Evolutionary conservation across 2,797 vertebrate genomes (phyloP).

Genomic region (Rhyacichthys aspro): DNA sequence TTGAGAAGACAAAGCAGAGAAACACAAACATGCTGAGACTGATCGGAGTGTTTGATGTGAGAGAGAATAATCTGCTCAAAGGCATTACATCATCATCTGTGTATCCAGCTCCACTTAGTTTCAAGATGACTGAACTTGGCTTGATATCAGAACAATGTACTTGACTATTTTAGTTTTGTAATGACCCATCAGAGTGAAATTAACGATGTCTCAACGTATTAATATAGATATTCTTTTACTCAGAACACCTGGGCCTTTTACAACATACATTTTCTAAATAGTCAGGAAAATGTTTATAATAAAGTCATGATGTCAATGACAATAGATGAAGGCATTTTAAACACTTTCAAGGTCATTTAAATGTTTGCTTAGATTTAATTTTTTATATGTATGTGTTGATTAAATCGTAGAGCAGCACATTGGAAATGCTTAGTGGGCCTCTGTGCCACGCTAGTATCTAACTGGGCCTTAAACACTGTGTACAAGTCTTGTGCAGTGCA

Average conservation of each 20-base stretch:
- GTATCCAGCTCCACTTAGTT: slow-evolving; percentile 18
- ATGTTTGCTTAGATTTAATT: too few relatives aligned
- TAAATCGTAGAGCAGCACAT: too few relatives aligned
- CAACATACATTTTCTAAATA: neutral
- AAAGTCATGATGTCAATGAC: too few relatives aligned
- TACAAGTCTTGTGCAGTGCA: slow-evolving; percentile 27
- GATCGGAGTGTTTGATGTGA: slow-evolving; percentile 56
- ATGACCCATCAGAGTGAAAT: slow-evolving; percentile 13
- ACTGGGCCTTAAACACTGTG: slow-evolving; percentile 15
- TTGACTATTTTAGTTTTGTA: slow-evolving; percentile 5
- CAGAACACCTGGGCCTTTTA: neutral
- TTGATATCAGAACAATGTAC: slow-evolving; percentile 17
- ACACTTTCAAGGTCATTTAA: too few relatives aligned
- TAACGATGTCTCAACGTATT: neutral
- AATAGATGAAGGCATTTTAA: too few relatives aligned
- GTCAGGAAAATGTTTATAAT: too few relatives aligned
- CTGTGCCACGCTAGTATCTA: too few relatives aligned
- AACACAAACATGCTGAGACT: slow-evolving; percentile 53
- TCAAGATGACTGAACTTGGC: slow-evolving; percentile 18
- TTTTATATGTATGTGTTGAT: too few relatives aligned
- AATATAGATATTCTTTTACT: neutral
- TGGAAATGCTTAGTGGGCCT: too few relatives aligned
- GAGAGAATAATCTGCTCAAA: slow-evolving; percentile 40
- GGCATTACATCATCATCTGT: slow-evolving; percentile 58
- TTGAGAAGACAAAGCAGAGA: slow-evolving; percentile 37